Base-by-base conservation (phyloP, 2,113 vertebrate species). In the Hydrolagus affinis region DNA sequence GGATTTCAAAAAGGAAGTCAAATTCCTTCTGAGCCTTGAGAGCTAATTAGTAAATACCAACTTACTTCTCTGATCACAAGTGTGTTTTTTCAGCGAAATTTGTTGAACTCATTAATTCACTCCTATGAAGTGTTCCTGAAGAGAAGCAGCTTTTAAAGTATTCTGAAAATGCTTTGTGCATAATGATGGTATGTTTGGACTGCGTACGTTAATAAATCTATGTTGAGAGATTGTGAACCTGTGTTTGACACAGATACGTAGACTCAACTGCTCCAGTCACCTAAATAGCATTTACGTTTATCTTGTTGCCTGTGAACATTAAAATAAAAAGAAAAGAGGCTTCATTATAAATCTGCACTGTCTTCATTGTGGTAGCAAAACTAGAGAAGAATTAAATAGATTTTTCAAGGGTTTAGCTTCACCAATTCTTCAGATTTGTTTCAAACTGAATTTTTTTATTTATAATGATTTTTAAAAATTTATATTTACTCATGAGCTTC, bases 131-230 rank as follows among this genome's bases (percentile, higher is more conserved):
- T 93, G 93, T 90, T 94, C 90, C 94, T 94, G 92, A 94, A 96
- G 96, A 90, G 93, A 92, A 91, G 92, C 92, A 93, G 93, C 94
- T 95, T 95, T 44, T 93, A 94, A 94, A 92, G 91, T 91, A 89
- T 93, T 93, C 89, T 90, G 93, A 95, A 96, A 96, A 95, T 94
- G 93, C 93, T 91, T 92, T 91, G 92, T 93, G 94, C 93, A 95
- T 93, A 90, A 91, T 97, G 96, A 95, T 94, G 96, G 94, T 94
- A 94, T 91, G 90, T 94, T 93, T 98, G 96, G 97, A 97, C 95
- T 0, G 92, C 92, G 90, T 91, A 94, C 95, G 95, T 94, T 93
- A 92, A 88, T 90, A 94, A 95, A 95, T 95, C 95, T 96, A 90
- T 87, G 90, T 87, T 83, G 86, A 87, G 91, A 92, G 89, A 90